These are phyloP conservation scores for Phodopus roborovskii DNA, from an alignment of 2,113 vertebrate genomes.

Conservation along the genomic window DNA sequence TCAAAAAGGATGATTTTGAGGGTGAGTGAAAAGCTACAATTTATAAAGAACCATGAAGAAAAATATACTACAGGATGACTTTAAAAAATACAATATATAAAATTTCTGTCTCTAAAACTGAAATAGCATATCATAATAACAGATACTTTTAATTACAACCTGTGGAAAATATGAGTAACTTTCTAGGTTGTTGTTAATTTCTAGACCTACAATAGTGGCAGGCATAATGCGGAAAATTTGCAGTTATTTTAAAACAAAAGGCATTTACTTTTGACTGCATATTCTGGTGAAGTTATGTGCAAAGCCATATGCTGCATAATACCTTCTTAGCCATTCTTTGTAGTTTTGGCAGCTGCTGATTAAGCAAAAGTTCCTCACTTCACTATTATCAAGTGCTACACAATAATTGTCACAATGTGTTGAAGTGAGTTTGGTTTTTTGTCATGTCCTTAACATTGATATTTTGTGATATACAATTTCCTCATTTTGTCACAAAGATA, in stretches of 20 bases:
- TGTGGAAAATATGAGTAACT: background rate
- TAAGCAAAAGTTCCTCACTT: conserved; percentile 31
- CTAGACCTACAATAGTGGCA: background rate
- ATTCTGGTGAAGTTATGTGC: conserved; percentile 62
- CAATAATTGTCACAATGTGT: conserved; percentile 70
- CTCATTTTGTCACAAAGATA: background rate
- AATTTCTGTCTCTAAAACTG: background rate
- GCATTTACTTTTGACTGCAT: conserved; percentile 33
- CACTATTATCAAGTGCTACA: conserved; percentile 60
- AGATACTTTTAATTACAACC: background rate
- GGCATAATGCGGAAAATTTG: conserved; percentile 30
- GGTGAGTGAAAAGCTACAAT: background rate
- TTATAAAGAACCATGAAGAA: conserved; percentile 10
- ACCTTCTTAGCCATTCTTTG: background rate
- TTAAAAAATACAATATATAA: background rate
- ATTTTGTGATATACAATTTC: background rate
- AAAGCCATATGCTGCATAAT: conserved; percentile 52
- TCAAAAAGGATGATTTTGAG: background rate
- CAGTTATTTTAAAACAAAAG: conserved; percentile 62
- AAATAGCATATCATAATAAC: background rate
- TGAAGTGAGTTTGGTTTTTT: conserved; percentile 37
- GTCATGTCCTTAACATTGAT: background rate
- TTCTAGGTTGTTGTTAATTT: background rate
- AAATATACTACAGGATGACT: background rate
- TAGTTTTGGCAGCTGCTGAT: conserved; percentile 36